Evolutionary conservation across 2,888 invertebrate species (phyloP), one percentile per base, ranked within the genome.

Genomic region (Cephus pygmeus): DNA sequence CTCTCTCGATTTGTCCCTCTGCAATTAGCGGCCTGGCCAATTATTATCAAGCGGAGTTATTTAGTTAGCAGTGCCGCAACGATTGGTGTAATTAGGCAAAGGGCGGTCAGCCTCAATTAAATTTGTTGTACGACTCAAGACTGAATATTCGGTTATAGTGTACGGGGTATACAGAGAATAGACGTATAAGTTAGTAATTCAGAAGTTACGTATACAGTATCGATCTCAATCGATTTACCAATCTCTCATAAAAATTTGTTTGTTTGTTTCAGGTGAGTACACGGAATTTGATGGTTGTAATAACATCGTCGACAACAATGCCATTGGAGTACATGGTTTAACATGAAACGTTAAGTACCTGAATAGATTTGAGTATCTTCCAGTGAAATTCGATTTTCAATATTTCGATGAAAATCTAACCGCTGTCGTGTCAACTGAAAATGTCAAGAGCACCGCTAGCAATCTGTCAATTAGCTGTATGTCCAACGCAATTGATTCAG

Each of bases 71-170:
- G 76, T 75, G 76, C 31, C 76, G 76, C 76, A 73, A 78, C 71
- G 78, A 78, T 78, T 78, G 75, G 78, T 75, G 35, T 76, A 78
- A 78, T 78, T 76, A 78, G 73, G 71, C 73, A 30, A 71, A 30
- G 71, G 71, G 71, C 2, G 56, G 56, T 56, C 56, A 23, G 23
- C 23, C 40, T 23, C 9, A 23, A 56, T 56, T 56, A 23, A 9
- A 56, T 56, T 9, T 23, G 56, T 56, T 6, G 56, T 1, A 23
- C 56, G 23, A 9, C 56, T 56, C 56, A 56, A 56, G 56, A 23
- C 9, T 56, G 23, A 56, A 56, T 56, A 56, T 23, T 56, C 56
- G 9, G 23, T 1, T 56, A 56, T 2, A 56, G 9, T 56, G 56
- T 6, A 56, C 56, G 23, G 56, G 56, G 1, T 23, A 56, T 23